Base-by-base conservation (phyloP, 1,140 invertebrate genomes). In the Lutraria rhynchaena region DNA sequence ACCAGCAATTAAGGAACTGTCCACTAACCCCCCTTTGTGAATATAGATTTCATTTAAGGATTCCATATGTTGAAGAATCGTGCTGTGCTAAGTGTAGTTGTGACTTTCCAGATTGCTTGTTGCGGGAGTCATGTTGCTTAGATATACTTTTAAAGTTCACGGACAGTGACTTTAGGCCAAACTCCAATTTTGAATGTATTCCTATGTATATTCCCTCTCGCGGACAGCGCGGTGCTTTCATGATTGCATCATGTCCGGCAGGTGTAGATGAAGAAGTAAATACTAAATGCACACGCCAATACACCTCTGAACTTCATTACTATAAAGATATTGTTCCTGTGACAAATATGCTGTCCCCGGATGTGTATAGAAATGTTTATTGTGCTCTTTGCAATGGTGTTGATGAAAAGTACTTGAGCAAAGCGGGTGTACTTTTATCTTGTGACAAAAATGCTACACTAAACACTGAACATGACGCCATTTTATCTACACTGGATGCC, bases 371-470 rank as follows among this genome's bases (percentile, higher is more conserved):
- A n/a, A 53, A 71, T 15, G 17, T 2, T 3, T 71, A 55, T 37
- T 71, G 69, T 51, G 69, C 69, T 0, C 13, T 22, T 55, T 71
- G 49, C 24, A 53, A 71, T 41, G 51, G 35, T 9, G 13, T 71
- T 13, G 1, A 55, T 7, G 2, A 22, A 53, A n/a, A 4, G 29
- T 9, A 33, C 15, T 55, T 55, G 53, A 35, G 17, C 3, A 7
- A 35, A 35, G n/a, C 29, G 1, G 19, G 15, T 46, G 63, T 49
- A 17, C 7, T 35, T 15, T 15, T 27, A 5, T 19, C 19, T 0
- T 31, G 22, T 29, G 19, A 4, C 24, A 13, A 17, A 3, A 13
- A 1, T 27, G 9, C 7, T 9, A 67, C 0, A 15, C 11, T 67
- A 7, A 22, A 35, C 2, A 29, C 37, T n/a, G 61, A 65, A 24